Evolutionary conservation across 2,797 vertebrate genomes (phyloP), one percentile per base, ranked within the genome.

Genomic region (Discoglossus pictus): DNA sequence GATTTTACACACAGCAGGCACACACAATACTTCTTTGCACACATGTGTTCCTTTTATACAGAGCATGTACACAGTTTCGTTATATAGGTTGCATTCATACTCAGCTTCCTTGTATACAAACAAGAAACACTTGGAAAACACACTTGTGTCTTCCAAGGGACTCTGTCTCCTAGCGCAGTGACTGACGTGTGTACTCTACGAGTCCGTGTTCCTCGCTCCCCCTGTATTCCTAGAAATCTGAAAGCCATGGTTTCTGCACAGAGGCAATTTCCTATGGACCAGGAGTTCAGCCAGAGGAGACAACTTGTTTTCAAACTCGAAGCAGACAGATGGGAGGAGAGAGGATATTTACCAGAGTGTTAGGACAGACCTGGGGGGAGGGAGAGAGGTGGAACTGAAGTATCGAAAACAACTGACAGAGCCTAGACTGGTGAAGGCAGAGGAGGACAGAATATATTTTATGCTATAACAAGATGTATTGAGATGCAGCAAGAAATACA

Each of bases 281-380:
- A 56, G 17, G 67, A 42, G 34, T 50, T 53, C 67, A 55, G 67
- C 67, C 67, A 70, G 67, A 27, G 13, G 12, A 40, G 34, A 39
- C 40, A 50, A 50, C 36, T 70, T 70, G 67, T 70, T 70, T 70
- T 63, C 51, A 18, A 70, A n/a, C 67, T 62, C 5, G 24, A 56
- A 56, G 42, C 42, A 44, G 24, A 56, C 40, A 56, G 67, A 62
- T 63, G 59, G 48, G 48, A 61, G 38, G 71, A 12, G 27, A 52
- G 39, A 39, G 42, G 21, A 50, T 15, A 25, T 55, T 56, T 63
- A 60, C 31, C n/a, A 47, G 47, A n/a, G 21, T 16, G 17, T 23
- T 16, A 54, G 56, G 38, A 39, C 48, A 65, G 20, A 68, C 50
- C 51, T 17, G 6, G 23, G 8, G 44, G 50, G 20, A 47, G 34